Evolutionary conservation across 2,113 vertebrate species (phyloP), one percentile per base, ranked within the genome.

Genomic region (Anguilla japonica): DNA sequence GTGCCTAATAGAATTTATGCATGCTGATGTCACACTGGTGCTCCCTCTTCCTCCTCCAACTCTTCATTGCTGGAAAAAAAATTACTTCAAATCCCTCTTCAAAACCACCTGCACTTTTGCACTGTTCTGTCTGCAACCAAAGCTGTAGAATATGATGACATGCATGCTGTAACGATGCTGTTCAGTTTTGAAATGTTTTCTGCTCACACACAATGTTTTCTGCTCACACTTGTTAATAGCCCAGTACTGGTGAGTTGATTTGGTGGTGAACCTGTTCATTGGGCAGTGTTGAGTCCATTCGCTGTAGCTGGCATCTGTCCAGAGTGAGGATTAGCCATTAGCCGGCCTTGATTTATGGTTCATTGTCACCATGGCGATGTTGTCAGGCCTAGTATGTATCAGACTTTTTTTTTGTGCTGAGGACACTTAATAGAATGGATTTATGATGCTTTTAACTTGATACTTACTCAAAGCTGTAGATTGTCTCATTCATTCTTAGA

Each of bases 391-490:
- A 11, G 89, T 82, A 63, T 86, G 89, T 83, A 86, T 89, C 89
- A 89, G 86, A 63, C 88, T 89, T 91, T 88, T 88, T 34, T 34
- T 34, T 34, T 83, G 91, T 89, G 92, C 88, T 88, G 88, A 89
- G 5, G 82, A 87, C 90, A 93, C 91, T 94, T 94, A 93, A 92
- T 93, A 87, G 86, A 91, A 92, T 75, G 86, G 90, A 83, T 93
- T 93, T 93, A 94, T 92, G 93, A 93, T 88, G 91, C 92, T 26
- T 93, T 94, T 94, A 91, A 94, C 34, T 89, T 79, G 89, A 92
- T 46, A 88, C 86, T 88, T 83, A 88, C 83, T 91, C 91, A 92
- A 94, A 92, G 93, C 92, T 88, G 13, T 88, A 86, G 56, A 63
- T 16, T 34, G 34, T 82, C 43, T 8, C 63, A 29, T 18, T 50